These are phyloP conservation scores for Synergus umbraculus DNA, from an alignment of 2,888 invertebrate genomes.

Conservation along the genomic window DNA sequence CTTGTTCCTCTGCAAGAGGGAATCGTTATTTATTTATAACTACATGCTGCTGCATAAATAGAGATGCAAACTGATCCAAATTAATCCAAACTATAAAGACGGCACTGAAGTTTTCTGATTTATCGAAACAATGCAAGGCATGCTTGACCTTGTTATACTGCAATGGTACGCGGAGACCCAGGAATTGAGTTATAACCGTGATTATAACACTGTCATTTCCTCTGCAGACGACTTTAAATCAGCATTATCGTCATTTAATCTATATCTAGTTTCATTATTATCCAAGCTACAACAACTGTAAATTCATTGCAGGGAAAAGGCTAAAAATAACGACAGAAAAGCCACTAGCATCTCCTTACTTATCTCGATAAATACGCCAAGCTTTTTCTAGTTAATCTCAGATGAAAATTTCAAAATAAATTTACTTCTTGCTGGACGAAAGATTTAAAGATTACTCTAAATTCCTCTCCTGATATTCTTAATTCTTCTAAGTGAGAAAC, in stretches of 20 bases:
- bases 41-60: not conserved
- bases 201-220: not conserved
- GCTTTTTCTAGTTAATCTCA: not conserved
- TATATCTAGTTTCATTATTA: constrained; percentile 19
- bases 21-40: constrained; percentile 61
- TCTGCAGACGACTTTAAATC: not conserved
- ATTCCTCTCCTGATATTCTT: not conserved
- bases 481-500: constrained; percentile 7
- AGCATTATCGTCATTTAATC: constrained; percentile 6
- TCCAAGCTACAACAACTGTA: not conserved
- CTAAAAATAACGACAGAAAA: constrained; percentile 20
- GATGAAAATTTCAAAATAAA: not conserved
- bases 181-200: constrained; percentile 31
- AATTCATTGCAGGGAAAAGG: not conserved
- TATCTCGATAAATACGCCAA: not conserved
- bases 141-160: constrained; percentile 54
- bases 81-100: constrained; percentile 39
- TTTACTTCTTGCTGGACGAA: not conserved
- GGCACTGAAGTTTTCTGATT: constrained; percentile 56
- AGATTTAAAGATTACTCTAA: not conserved
- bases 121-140: constrained; percentile 51
- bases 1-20: constrained; percentile 42
- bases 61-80: constrained; percentile 3
- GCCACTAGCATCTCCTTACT: not conserved
- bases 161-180: constrained; percentile 26